A percentile compares a stretch with the other conserved stretches of the same genome.
These are phyloP conservation scores for Aplidium turbinatum DNA, from an alignment of 23 tunicate species.

Conservation along the genomic window DNA sequence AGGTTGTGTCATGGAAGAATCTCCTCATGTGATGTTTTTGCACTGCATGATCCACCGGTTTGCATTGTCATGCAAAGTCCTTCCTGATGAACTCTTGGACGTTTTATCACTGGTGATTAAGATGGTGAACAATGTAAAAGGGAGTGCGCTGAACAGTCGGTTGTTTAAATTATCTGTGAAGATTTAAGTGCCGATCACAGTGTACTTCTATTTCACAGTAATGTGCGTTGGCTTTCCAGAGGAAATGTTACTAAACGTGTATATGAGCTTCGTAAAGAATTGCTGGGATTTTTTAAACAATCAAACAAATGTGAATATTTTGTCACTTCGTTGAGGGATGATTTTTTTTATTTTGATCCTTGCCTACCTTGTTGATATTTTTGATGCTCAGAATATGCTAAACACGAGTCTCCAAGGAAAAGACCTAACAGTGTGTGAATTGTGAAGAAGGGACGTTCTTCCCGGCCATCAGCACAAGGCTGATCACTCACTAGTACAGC, in stretches of 20 bases:
- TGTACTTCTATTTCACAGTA: slow-evolving; percentile 11
- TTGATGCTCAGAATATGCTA: slow-evolving; percentile 32
- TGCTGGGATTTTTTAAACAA: slow-evolving; percentile 12
- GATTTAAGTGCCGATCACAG: slow-evolving; percentile 17
- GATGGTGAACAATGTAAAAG: slow-evolving; percentile 22
- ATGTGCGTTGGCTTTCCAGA: slow-evolving; percentile 14
- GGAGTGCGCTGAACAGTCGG: slow-evolving; percentile 9
- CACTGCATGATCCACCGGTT: slow-evolving; percentile 26
- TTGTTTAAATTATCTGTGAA: slow-evolving; percentile 14
- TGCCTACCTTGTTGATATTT: slow-evolving; percentile 32
- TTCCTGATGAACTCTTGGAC: slow-evolving; percentile 9
- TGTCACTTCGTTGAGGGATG: slow-evolving; percentile 19
- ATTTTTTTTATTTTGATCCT: slow-evolving; percentile 29
- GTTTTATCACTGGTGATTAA: slow-evolving; percentile 6
- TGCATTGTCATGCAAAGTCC: slow-evolving; percentile 32
- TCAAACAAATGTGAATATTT: too few species aligned
- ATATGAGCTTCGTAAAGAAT: slow-evolving; percentile 11
- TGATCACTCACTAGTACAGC: too few species aligned
- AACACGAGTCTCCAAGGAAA: slow-evolving; percentile 14
- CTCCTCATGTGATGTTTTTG: slow-evolving; percentile 21
- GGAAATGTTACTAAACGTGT: slow-evolving; percentile 4
- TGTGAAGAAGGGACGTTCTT: too few species aligned
- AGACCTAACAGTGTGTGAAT: slow-evolving; percentile 21
- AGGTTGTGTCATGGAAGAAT: slow-evolving; percentile 20
- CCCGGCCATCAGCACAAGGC: too few species aligned